phyloP scores from a whole-genome alignment of 1,140 invertebrate genomes.

The Acyrthosiphon pisum region DNA sequence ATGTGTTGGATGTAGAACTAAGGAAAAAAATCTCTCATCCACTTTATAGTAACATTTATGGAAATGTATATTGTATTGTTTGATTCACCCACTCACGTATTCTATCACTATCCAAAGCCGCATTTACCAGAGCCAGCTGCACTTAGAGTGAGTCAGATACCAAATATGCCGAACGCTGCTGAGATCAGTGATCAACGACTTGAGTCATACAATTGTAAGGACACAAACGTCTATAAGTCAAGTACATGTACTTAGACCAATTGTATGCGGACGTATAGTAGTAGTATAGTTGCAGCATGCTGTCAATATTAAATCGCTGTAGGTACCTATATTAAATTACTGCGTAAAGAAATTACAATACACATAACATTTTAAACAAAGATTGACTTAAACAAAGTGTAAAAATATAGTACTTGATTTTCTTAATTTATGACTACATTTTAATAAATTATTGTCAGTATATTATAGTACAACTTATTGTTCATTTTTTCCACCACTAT shows the following conservation, averaged over 20 bases:
- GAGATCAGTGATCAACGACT: constrained; percentile 30
- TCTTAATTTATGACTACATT: neutral
- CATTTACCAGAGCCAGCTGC: constrained; percentile 9
- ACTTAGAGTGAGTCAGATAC: constrained; percentile 28
- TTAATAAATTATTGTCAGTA: neutral
- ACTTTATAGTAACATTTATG: constrained; percentile 27
- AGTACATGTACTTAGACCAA: neutral
- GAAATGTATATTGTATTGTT: constrained; percentile 32
- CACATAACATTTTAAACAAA: neutral
- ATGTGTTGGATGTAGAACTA: neutral
- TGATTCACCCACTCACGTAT: constrained; percentile 37
- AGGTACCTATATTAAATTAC: neutral
- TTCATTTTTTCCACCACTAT: neutral
- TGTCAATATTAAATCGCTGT: neutral
- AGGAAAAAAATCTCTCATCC: neutral
- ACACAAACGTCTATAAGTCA: constrained; percentile 19
- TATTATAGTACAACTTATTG: neutral
- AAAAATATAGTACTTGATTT: neutral
- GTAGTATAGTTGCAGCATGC: neutral
- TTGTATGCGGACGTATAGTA: constrained; percentile 5
- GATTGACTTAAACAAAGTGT: neutral
- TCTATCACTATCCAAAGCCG: neutral
- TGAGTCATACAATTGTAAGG: constrained; percentile 22
- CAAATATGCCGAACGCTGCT: neutral
- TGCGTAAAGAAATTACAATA: neutral